Base-by-base conservation (phyloP, 1,140 invertebrate genomes). In the Drosophila ananassae region DNA sequence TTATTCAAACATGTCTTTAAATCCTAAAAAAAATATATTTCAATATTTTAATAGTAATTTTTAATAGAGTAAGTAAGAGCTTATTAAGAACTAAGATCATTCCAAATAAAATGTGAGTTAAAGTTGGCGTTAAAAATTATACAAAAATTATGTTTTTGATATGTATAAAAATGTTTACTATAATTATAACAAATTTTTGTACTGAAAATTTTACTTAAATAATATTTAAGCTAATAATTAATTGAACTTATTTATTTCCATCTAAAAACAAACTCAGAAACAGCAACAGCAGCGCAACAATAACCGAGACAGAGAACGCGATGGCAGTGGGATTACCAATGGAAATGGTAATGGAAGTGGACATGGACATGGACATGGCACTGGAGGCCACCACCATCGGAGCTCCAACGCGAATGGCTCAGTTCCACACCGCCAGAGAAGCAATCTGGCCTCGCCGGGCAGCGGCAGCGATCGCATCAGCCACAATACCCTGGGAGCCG, bases 391-490 rank as follows among this genome's bases (percentile, higher is more conserved):
- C 44, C 60, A 39, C 10, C 34, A 37, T 37, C 12, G 34, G 60
- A 53, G 25, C 73, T 28, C 51, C 58, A 37, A 7, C 2, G 2
- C 41, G n/a, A 44, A 21, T 44, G 41, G 41, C 2, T 8, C 41
- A 3, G 41, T 44, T 8, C 41, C 74, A 37, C 72, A 79, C 48
- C 77, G 64, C 63, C 73, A 77, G 59, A 56, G 74, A 55, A 64
- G 62, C 17, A 60, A 39, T 68, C 39, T 73, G 71, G 66, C 61
- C 72, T 37, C 47, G 54, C 60, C 54, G 56, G 60, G 76, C 59
- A 79, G 68, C 77, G 80, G 76, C 59, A 79, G 68, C 77, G 80
- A 83, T 61, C 79, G 80, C 72, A 79, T 55, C 44, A 73, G 60
- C 61, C 61, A 21, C 55, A 72, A 7, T 54, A 55, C 24, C 32